Conservation (phyloP, 2,113 vertebrate species). For the Aspidoscelis tigris region DNA sequence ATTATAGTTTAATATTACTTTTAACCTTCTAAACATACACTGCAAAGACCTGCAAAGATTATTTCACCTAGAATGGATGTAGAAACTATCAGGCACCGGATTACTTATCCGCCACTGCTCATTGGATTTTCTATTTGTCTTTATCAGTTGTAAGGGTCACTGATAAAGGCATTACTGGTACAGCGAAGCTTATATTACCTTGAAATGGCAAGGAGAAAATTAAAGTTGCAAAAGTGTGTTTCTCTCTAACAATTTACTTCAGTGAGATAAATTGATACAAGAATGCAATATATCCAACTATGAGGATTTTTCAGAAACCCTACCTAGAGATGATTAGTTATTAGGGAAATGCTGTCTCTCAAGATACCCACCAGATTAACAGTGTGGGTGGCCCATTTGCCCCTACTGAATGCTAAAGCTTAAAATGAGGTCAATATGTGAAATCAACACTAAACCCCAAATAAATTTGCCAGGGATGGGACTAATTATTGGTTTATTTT, state of each 20-base stretch:
- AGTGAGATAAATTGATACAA: neutral
- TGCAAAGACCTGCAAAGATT: neutral
- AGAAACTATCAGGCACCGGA: slow-evolving; percentile 26
- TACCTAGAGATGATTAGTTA: neutral
- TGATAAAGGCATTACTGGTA: slow-evolving; percentile 6
- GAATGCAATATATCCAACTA: neutral
- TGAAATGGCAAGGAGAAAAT: neutral
- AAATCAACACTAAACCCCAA: no score
- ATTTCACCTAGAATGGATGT: slow-evolving; percentile 6
- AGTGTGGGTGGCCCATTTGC: neutral
- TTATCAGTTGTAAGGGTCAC: slow-evolving; percentile 4
- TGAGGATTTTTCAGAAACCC: neutral
- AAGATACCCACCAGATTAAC: neutral
- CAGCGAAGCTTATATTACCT: neutral
- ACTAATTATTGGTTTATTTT: no score
- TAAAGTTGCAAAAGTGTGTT: neutral
- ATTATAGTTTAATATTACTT: neutral
- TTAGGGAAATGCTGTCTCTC: neutral
- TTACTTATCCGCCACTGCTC: slow-evolving; percentile 4
- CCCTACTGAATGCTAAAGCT: neutral
- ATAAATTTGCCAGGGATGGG: no score
- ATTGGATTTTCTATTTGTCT: slow-evolving; percentile 25
- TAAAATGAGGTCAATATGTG: no score
- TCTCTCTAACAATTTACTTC: neutral
- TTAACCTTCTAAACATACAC: neutral